These are phyloP conservation scores for Xestia c-nigrum DNA, from an alignment of 2,888 invertebrate genomes.

Conservation along the genomic window DNA sequence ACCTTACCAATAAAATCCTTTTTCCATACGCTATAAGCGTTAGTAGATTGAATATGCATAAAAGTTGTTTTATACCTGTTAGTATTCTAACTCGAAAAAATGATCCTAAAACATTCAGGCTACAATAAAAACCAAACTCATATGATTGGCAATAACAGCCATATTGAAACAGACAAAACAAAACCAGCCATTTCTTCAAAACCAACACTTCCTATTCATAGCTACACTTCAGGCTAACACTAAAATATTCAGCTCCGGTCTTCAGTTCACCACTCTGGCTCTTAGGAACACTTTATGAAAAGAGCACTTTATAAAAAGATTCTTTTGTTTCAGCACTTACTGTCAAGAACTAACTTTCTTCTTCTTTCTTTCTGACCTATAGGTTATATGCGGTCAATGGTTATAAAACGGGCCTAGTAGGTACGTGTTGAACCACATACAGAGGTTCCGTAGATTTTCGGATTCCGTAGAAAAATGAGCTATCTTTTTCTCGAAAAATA, in stretches of 20 bases:
- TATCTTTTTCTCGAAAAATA: background rate
- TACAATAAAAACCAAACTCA: background rate
- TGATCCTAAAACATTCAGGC: background rate
- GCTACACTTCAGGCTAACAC: conserved; percentile 7
- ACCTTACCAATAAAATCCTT: too few species aligned
- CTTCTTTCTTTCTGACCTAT: conserved; percentile 21
- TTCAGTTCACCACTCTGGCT: conserved; percentile 24
- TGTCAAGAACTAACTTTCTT: conserved; percentile 21
- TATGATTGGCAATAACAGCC: background rate
- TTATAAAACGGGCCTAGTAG: background rate
- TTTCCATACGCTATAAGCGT: too few species aligned
- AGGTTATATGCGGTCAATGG: conserved; percentile 40
- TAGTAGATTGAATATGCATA: background rate
- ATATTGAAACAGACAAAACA: conserved; percentile 17
- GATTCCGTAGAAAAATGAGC: too few species aligned
- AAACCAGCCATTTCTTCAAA: conserved; percentile 4
- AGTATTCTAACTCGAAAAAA: background rate
- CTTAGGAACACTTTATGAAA: conserved; percentile 24
- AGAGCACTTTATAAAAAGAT: conserved; percentile 33
- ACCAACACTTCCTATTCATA: conserved; percentile 40
- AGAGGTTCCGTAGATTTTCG: background rate
- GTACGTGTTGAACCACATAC: background rate
- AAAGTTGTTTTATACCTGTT: background rate
- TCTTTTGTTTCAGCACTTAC: conserved; percentile 54
- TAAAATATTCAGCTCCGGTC: conserved; percentile 49